Evolutionary conservation across 2,113 vertebrate species (phyloP), one percentile per base, ranked within the genome.

Genomic region (Phyllopteryx taeniolatus): DNA sequence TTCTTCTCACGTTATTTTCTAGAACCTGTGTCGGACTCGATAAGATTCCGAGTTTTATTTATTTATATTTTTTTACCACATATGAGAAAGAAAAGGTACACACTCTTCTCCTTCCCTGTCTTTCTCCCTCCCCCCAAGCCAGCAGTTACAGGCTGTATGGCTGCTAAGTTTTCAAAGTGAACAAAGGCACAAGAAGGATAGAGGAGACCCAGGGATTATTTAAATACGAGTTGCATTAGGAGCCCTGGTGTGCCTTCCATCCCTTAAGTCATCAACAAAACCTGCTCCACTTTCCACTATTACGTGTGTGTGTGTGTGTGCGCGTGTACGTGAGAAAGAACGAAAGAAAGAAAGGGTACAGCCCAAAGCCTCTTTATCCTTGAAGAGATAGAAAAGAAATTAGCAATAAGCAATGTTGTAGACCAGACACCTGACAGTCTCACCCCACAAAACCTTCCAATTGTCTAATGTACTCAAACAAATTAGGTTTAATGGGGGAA

Each of bases 181-280:
- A 92, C 91, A 92, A 92, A 93, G 86, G 87, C 88, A 91, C 91
- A 86, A 92, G 90, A 92, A 85, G 91, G 87, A 86, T 84, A 76
- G 77, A 77, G 84, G 78, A 90, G 87, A 91, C 84, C 89, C 79
- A 64, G 88, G 92, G 92, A 93, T 93, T 92, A 92, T 92, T 91
- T 91, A 92, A 93, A 93, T 91, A 87, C 86, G 87, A 90, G 84
- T 82, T 90, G 88, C 87, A 88, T 91, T 91, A 91, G 88, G 86
- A 89, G 89, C 84, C 89, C 85, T 76, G 74, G 86, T 89, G 89
- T 80, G 87, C 86, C 81, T 88, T 85, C 90, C 88, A 90, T 91
- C 84, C 90, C 89, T 88, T 90, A 90, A 92, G 85, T 91, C 88
- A 89, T 89, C 90, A 89, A 90, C 87, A 88, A 90, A 90, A 86